Percentiles rank a stretch among this genome's conserved stretches.
phyloP scores from a whole-genome alignment of 92 coral and sea anemone genomes.

The Palythoa heliodiscus region DNA sequence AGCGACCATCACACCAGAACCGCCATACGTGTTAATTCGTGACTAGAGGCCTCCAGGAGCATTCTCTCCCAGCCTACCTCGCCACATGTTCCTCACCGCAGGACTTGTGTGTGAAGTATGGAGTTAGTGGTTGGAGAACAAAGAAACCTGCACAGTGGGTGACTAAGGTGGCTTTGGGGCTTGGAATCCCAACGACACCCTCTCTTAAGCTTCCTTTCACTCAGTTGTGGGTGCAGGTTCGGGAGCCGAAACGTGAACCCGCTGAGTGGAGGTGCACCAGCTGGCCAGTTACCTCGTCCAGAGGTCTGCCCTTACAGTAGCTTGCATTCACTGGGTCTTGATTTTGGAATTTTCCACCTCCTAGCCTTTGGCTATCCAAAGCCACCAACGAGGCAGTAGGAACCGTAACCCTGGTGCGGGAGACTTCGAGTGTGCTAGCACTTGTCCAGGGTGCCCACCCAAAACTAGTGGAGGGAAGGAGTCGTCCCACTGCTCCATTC shows the following conservation, averaged over 20 bases:
- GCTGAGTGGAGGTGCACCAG: conserved; percentile 35
- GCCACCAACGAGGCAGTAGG: background rate
- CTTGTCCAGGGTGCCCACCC: no score
- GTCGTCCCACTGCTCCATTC: no score
- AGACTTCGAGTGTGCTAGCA: no score
- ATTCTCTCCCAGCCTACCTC: background rate
- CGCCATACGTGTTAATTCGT: conserved; percentile 34
- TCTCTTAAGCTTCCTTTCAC: conserved; percentile 21
- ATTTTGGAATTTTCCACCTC: conserved; percentile 19
- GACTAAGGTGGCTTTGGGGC: conserved; percentile 6
- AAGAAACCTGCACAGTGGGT: conserved; percentile 11
- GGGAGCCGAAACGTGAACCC: conserved; percentile 40
- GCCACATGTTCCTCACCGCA: conserved; percentile 23
- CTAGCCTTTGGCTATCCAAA: background rate
- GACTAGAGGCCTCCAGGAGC: conserved; percentile 25
- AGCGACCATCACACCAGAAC: conserved; percentile 23
- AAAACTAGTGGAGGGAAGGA: no score
- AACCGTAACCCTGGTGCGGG: no score
- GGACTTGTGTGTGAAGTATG: conserved; percentile 2
- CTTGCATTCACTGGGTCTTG: conserved; percentile 33
- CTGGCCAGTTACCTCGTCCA: conserved; percentile 31
- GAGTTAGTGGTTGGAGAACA: background rate
- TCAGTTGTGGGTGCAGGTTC: conserved; percentile 30
- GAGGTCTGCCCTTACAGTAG: no score
- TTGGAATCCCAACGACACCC: background rate